Base-by-base conservation (phyloP, 2,113 vertebrate genomes). In the Sakesphorus luctuosus region DNA sequence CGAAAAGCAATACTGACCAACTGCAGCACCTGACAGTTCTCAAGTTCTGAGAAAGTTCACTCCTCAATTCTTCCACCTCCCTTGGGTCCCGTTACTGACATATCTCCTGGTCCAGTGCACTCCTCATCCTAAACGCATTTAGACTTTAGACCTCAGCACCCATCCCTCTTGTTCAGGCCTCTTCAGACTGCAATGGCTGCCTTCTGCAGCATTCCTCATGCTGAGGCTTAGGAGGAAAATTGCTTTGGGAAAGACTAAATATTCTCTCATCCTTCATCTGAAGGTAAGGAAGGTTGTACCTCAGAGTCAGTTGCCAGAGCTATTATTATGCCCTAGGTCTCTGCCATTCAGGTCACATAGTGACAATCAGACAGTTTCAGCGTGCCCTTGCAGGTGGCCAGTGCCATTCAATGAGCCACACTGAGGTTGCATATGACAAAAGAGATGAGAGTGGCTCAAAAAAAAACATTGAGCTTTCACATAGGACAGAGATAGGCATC, bases 351-450 rank as follows among this genome's bases (percentile, higher is more conserved):
- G 72, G 43, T 52, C 26, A 36, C 50, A 17, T 0, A 74, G 47
- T 67, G 72, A 76, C 67, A 83, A 5, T 25, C 76, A 58, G 58
- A 49, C 3, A 46, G 44, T 38, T 73, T 46, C 67, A 65, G 26
- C n/a, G 19, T 3, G 6, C 15, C 19, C 84, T 76, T 53, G 38
- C 13, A 63, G 53, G 7, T 66, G 31, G 13, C 24, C 63, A 58
- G 24, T 47, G 35, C 35, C 7, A 2, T 15, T 31, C 33, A 68
- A 35, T 14, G 73, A 10, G 1, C 3, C 56, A 29, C 24, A 8
- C 1, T 38, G 47, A 47, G 31, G 16, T 72, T 72, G 18, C 0
- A 0, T 36, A 4, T 20, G 23, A 55, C 23, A 9, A 19, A 66
- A 68, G 44, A 65, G 29, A 29, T 23, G 23, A 68, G 59, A 76